Evolutionary conservation across 2,888 invertebrate species (phyloP), one percentile per base, ranked within the genome.

Genomic region (Morpho achilles): DNA sequence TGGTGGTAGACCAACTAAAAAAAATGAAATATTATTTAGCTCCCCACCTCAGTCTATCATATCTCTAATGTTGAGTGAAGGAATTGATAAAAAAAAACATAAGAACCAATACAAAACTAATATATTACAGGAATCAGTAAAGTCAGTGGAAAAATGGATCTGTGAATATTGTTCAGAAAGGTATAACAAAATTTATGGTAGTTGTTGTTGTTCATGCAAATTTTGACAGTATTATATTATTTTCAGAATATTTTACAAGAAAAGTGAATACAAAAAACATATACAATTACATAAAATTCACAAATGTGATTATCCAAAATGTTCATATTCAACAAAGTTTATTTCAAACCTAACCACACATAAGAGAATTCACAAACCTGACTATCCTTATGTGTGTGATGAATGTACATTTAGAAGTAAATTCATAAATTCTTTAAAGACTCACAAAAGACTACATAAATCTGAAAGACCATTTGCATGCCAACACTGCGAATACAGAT

Each of bases 241-340:
- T 80, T 78, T 59, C 74, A 85, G 84, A 60, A 72, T 42, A 9
- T 42, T 67, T 61, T 64, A 80, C 69, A 85, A 83, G 72, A 80
- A 81, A 67, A 84, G 84, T 50, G 86, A 88, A 64, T 77, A 86
- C 53, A 76, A 81, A 58, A 79, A 85, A 56, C 88, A 87, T 70
- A 72, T 77, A 66, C 83, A 81, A 66, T 75, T 78, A 41, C 88
- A 88, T 71, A 90, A 83, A 53, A 79, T 51, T 22, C 59, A 58
- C 16, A 56, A 56, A 41, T 93, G 93, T 76, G 80, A 91, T 62
- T 84, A 80, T 66, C 84, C 87, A 63, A 80, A 86, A 47, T 93
- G 93, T 70, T 80, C 79, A 43, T 93, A 93, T 74, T 83, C 82
- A 62, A 86, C 92, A 61, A 92, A 92, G 74, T 68, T 85, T 45